Evolutionary conservation across 2,797 vertebrate genomes (phyloP).

Genomic region (Erethizon dorsatum): DNA sequence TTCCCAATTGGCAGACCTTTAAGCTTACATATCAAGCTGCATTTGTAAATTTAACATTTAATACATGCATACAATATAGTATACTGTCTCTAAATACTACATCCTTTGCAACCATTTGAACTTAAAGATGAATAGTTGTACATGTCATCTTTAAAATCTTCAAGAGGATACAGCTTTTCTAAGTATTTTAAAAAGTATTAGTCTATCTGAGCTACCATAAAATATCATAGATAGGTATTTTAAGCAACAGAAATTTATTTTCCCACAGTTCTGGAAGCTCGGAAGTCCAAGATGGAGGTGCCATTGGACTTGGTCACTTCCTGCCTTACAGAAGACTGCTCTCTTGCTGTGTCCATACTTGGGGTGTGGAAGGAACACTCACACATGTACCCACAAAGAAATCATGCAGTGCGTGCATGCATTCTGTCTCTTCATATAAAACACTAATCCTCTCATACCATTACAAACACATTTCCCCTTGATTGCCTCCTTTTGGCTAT

Average conservation of each 20-base stretch:
- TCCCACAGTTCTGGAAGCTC: neutral
- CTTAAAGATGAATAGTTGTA: neutral
- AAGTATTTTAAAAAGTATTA: neutral
- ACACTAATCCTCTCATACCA: neutral
- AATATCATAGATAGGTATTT: neutral
- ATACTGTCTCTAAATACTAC: neutral
- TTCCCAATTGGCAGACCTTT: neutral
- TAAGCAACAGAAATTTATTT: neutral
- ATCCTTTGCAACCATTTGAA: neutral
- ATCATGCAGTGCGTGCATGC: neutral
- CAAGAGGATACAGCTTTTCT: neutral
- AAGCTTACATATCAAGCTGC: neutral
- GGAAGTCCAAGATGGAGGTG: neutral
- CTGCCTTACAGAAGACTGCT: neutral
- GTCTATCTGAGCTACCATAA: neutral
- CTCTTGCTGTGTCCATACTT: neutral
- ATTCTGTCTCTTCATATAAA: neutral
- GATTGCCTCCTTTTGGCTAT: neutral
- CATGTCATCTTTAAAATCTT: neutral
- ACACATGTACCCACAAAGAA: neutral
- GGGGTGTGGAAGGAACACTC: neutral
- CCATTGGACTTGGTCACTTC: neutral
- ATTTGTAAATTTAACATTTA: neutral
- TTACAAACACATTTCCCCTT: neutral
- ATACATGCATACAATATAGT: neutral